Evolutionary conservation across 2,797 vertebrate genomes (phyloP).

Genomic region (Chromis chromis): DNA sequence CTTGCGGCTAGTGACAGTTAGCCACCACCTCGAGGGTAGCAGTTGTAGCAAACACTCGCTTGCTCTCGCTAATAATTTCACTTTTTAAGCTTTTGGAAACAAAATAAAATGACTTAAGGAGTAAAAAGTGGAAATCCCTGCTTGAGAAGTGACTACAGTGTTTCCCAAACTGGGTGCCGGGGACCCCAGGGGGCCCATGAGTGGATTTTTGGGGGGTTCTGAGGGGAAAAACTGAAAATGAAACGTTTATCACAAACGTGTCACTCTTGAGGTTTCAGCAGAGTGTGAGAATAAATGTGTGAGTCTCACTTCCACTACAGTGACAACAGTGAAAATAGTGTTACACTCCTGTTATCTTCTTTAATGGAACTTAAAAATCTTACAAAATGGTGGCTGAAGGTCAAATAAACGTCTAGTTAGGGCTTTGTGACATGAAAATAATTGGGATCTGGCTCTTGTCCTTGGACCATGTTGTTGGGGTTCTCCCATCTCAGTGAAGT

Average conservation of each 20-base stretch:
- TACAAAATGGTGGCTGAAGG: slow-evolving; percentile 44
- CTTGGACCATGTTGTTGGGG: slow-evolving; percentile 24
- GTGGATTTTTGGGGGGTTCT: neutral
- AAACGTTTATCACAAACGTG: neutral
- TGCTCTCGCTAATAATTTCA: neutral
- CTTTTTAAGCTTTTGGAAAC: neutral
- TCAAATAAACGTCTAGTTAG: slow-evolving; percentile 12
- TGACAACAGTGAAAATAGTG: neutral
- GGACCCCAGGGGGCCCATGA: slow-evolving; percentile 26
- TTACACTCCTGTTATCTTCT: slow-evolving; percentile 1
- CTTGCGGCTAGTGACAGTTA: slow-evolving; percentile 5
- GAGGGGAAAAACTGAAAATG: slow-evolving; percentile 16
- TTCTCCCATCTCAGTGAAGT: slow-evolving; percentile 36
- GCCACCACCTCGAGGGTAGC: neutral
- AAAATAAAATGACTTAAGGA: neutral
- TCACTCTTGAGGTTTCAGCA: neutral
- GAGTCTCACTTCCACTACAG: neutral
- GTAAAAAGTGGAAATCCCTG: slow-evolving; percentile 49
- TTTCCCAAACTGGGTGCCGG: slow-evolving; percentile 31
- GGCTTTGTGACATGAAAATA: neutral
- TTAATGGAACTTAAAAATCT: slow-evolving; percentile 2
- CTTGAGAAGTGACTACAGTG: slow-evolving; percentile 27
- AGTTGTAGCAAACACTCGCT: slow-evolving; percentile 2
- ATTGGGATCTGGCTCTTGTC: slow-evolving; percentile 9
- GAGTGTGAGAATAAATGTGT: too few relatives aligned